A percentile compares a stretch with the other conserved stretches of the same genome.
phyloP scores from a whole-genome alignment of 2,113 vertebrate genomes.

The Coregonus clupeaformis region DNA sequence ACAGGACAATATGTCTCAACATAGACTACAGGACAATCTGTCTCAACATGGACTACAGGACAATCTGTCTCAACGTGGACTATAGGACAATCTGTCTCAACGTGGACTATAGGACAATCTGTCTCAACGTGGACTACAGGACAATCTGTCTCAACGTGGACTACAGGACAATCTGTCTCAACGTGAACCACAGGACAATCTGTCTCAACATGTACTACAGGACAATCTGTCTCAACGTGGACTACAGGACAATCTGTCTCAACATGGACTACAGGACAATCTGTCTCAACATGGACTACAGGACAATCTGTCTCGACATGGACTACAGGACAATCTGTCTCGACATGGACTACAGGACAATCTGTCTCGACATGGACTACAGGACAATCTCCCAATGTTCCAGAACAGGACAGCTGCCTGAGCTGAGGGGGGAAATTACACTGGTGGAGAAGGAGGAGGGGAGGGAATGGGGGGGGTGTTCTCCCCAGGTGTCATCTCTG shows the following conservation, averaged over 20 bases:
- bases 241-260: slow-evolving; percentile 59
- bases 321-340: slow-evolving; percentile 12
- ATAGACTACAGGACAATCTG: slow-evolving; percentile 33
- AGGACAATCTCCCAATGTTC: slow-evolving; percentile 77
- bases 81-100: too few species aligned
- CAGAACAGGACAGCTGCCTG: slow-evolving; percentile 77
- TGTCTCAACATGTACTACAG: slow-evolving; percentile 73
- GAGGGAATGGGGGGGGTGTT: too few species aligned
- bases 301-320: slow-evolving; percentile 70
- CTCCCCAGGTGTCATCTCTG: slow-evolving; percentile 36
- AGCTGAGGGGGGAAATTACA: slow-evolving; percentile 68
- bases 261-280: slow-evolving; percentile 55
- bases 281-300: too few species aligned
- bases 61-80: slow-evolving; percentile 71
- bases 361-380: slow-evolving; percentile 74
- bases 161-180: slow-evolving; percentile 13
- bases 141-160: slow-evolving; percentile 70
- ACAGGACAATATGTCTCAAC: slow-evolving; percentile 67
- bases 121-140: too few species aligned
- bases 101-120: too few species aligned
- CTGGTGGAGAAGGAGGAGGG: slow-evolving; percentile 57
- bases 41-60: too few species aligned
- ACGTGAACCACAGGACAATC: too few species aligned
- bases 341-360: too few species aligned
- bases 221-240: too few species aligned